Conservation (phyloP, 2,797 vertebrate species). For the Phylloscopus collybita region DNA sequence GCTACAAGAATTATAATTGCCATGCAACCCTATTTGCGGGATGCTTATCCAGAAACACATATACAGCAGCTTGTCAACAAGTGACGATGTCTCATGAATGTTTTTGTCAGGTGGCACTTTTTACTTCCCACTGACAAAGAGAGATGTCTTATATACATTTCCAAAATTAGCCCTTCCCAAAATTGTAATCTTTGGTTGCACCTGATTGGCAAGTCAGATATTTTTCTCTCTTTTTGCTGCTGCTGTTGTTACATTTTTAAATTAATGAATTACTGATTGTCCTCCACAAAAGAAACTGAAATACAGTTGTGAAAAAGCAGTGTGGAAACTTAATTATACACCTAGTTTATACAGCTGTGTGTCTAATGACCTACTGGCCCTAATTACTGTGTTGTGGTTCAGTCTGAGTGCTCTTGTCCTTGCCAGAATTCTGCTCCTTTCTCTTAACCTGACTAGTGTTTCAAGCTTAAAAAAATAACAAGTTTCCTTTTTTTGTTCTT, state of each 20-base stretch:
- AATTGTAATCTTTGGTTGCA: slow-evolving; percentile 8
- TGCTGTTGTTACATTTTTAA: slow-evolving; percentile 36
- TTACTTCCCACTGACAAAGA: slow-evolving; percentile 31
- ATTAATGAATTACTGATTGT: slow-evolving; percentile 30
- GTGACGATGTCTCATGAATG: background rate
- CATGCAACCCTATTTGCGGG: background rate
- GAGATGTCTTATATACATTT: background rate
- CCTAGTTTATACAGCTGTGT: slow-evolving; percentile 78
- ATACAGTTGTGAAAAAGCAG: slow-evolving; percentile 61
- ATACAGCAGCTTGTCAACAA: slow-evolving; percentile 37
- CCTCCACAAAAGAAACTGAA: slow-evolving; percentile 62
- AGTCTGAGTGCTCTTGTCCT: slow-evolving; percentile 64
- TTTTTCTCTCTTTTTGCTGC: slow-evolving; percentile 34
- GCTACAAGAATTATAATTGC: slow-evolving; percentile 28
- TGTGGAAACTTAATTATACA: slow-evolving; percentile 78
- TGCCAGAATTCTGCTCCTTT: slow-evolving; percentile 68
- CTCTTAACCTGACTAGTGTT: slow-evolving; percentile 69
- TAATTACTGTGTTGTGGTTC: slow-evolving; percentile 69
- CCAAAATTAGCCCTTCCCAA: slow-evolving; percentile 27
- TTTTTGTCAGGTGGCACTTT: slow-evolving; percentile 33
- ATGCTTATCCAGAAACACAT: background rate
- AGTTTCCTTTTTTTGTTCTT: slow-evolving; percentile 51
- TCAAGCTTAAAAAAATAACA: slow-evolving; percentile 67
- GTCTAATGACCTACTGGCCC: slow-evolving; percentile 75
- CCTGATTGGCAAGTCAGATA: slow-evolving; percentile 21